Evolutionary conservation across 2,888 invertebrate species (phyloP).

Genomic region (Diplazon laetatorius): DNA sequence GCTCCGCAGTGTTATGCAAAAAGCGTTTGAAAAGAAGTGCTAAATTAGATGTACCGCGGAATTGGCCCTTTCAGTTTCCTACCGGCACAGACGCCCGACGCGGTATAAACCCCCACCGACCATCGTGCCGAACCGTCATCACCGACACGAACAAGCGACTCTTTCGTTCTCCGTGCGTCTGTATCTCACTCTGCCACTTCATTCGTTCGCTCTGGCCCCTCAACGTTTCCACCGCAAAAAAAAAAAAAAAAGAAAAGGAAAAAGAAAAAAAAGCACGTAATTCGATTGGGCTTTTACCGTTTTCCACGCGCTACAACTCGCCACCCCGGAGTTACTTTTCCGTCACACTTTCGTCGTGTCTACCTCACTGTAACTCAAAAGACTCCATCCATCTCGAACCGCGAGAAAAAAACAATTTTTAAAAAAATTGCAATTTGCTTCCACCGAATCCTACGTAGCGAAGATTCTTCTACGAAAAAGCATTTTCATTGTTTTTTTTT

Average conservation of each 20-base stretch:
- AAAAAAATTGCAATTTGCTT: too few relatives aligned
- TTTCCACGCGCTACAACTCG: slow-evolving; percentile 32
- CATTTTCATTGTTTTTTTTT: too few relatives aligned
- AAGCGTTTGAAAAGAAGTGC: slow-evolving; percentile 44
- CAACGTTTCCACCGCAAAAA: slow-evolving; percentile 43
- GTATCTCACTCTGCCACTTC: slow-evolving; percentile 10
- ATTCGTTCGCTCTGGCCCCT: slow-evolving; percentile 1
- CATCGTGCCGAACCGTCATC: not conserved
- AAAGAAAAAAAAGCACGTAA: too few relatives aligned
- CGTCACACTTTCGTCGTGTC: not conserved
- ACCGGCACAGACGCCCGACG: too few relatives aligned
- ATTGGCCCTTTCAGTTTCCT: slow-evolving; percentile 54
- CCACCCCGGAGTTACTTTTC: slow-evolving; percentile 34
- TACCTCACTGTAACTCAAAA: slow-evolving; percentile 19
- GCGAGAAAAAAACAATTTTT: too few relatives aligned
- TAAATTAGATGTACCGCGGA: slow-evolving; percentile 55
- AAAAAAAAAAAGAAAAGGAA: too few relatives aligned
- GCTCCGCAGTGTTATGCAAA: slow-evolving; percentile 46
- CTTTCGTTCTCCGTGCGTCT: slow-evolving; percentile 1
- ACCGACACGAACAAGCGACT: slow-evolving; percentile 8
- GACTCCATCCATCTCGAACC: not conserved
- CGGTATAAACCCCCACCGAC: too few relatives aligned
- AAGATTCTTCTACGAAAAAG: too few relatives aligned
- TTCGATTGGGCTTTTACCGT: slow-evolving; percentile 59
- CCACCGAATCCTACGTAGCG: too few relatives aligned